phyloP scores from a whole-genome alignment of 2,888 invertebrate species.

The Nomada fabriciana region DNA sequence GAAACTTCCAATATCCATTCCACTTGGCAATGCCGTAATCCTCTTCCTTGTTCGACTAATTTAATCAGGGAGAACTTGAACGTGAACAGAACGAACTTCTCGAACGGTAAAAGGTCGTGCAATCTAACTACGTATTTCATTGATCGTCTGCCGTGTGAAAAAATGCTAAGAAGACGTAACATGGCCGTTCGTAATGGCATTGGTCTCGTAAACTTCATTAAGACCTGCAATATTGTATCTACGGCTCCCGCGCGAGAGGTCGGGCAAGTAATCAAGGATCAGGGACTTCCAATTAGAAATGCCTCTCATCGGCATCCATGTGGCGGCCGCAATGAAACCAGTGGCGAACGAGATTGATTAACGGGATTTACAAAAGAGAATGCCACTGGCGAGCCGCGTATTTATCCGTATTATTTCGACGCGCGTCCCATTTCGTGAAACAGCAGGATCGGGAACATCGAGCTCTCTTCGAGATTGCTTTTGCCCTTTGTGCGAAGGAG shows the following conservation, averaged over 20 bases:
- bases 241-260: slow-evolving; percentile 30
- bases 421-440: slow-evolving; percentile 11
- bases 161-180: slow-evolving; percentile 21
- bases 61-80: slow-evolving; percentile 9
- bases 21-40: background rate
- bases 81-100: background rate
- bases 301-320: slow-evolving; percentile 52
- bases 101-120: background rate
- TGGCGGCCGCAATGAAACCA: slow-evolving; percentile 53
- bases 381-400: slow-evolving; percentile 20
- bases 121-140: slow-evolving; percentile 22
- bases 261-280: slow-evolving; percentile 69
- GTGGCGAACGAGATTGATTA: slow-evolving; percentile 69
- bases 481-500: slow-evolving; percentile 12
- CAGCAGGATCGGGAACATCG: background rate
- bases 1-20: background rate
- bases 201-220: slow-evolving; percentile 68
- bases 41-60: background rate
- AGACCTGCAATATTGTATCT: slow-evolving; percentile 60
- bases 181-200: slow-evolving; percentile 40
- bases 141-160: slow-evolving; percentile 9
- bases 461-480: slow-evolving; percentile 42
- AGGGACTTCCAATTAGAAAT: slow-evolving; percentile 69
- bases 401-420: slow-evolving; percentile 55
- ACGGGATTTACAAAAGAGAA: slow-evolving; percentile 58